A percentile compares a stretch with the other conserved stretches of the same genome.
Evolutionary conservation across 2,797 vertebrate genomes (phyloP).

Genomic region (Micrastur ruficollis): DNA sequence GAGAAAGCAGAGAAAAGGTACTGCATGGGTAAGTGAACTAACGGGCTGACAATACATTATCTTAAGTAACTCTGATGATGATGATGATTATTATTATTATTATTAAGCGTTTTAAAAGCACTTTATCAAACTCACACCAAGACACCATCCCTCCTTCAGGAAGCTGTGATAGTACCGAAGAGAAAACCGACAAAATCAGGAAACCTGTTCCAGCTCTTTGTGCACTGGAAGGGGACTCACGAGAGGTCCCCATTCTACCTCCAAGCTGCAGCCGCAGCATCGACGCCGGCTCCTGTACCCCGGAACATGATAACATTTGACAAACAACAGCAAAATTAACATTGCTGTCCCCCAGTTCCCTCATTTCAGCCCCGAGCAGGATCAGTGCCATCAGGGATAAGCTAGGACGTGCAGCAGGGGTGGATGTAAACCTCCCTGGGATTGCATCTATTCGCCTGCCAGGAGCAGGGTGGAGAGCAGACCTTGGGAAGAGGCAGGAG

Average conservation of each 20-base stretch:
- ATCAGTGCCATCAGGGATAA: not conserved
- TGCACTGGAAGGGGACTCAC: not conserved
- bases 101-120: not conserved
- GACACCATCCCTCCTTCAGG: not conserved
- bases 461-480: not conserved
- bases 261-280: not conserved
- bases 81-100: no score
- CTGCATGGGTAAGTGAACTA: not conserved
- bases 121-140: not conserved
- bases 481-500: not conserved
- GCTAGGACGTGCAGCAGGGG: not conserved
- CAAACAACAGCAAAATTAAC: not conserved
- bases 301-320: not conserved
- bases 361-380: not conserved
- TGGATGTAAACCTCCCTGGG: not conserved
- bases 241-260: not conserved
- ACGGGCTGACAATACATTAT: not conserved
- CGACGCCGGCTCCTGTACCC: fast-evolving
- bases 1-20: not conserved
- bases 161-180: not conserved
- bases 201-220: not conserved
- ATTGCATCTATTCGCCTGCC: not conserved
- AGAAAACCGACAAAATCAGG: not conserved
- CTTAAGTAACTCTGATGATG: not conserved
- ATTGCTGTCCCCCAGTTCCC: not conserved